Percentiles rank a stretch among this genome's conserved stretches.
Evolutionary conservation across 2,797 vertebrate species (phyloP).

Genomic region (Cyprinella venusta): DNA sequence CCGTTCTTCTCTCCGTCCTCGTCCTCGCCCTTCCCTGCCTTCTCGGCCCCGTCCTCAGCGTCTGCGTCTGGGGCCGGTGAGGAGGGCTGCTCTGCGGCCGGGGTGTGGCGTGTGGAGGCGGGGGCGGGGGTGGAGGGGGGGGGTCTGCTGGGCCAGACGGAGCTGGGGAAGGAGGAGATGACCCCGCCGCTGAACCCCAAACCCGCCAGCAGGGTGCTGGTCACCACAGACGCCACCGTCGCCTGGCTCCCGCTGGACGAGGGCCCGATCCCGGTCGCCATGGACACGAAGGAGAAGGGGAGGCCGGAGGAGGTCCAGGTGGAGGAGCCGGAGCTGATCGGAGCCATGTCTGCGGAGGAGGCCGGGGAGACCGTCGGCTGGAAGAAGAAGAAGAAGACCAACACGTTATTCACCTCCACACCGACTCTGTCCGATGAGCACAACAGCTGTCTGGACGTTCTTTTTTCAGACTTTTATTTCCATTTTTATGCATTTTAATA

Average conservation of each 20-base stretch:
- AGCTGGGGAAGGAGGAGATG: slow-evolving; percentile 94
- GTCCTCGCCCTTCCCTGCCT: slow-evolving; percentile 78
- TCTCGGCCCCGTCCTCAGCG: slow-evolving; percentile 77
- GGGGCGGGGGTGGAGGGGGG: slow-evolving; percentile 71
- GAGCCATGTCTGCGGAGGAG: slow-evolving; percentile 96
- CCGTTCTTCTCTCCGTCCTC: slow-evolving; percentile 79
- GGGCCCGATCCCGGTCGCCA: slow-evolving; percentile 94
- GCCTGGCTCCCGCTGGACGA: slow-evolving; percentile 96
- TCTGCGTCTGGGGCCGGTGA: slow-evolving; percentile 73
- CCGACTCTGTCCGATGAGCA: neutral
- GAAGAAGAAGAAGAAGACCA: slow-evolving; percentile 2
- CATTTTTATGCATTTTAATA: too few species aligned
- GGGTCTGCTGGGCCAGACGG: slow-evolving; percentile 87
- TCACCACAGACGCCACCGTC: slow-evolving; percentile 92
- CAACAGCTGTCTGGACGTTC: neutral
- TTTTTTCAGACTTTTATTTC: neutral
- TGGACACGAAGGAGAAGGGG: slow-evolving; percentile 96
- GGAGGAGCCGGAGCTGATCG: slow-evolving; percentile 96
- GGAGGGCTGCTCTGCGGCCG: slow-evolving; percentile 70
- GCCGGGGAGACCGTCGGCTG: slow-evolving; percentile 94
- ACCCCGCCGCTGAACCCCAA: slow-evolving; percentile 91
- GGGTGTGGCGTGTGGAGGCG: slow-evolving; percentile 64
- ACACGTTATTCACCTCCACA: neutral
- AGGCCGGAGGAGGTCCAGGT: slow-evolving; percentile 97
- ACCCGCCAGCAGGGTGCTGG: slow-evolving; percentile 92